Percentiles rank a stretch among this genome's conserved stretches.
Evolutionary conservation across 2,113 vertebrate genomes (phyloP).

Genomic region (Scopus umbretta): DNA sequence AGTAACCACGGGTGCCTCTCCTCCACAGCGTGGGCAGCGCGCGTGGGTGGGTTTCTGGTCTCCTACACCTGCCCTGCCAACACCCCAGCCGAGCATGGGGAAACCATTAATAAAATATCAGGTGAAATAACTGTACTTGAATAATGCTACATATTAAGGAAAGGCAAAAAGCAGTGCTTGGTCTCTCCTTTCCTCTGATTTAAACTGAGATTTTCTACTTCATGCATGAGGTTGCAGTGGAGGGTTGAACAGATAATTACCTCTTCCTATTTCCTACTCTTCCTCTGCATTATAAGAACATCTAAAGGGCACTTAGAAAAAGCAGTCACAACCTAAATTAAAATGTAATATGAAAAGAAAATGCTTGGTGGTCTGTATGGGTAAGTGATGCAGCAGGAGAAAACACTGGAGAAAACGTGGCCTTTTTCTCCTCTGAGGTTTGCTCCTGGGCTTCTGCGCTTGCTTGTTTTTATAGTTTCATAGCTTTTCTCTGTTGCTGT

Average conservation of each 20-base stretch:
- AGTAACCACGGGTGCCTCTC: background rate
- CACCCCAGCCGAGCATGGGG: background rate
- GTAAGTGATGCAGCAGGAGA: background rate
- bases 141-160: background rate
- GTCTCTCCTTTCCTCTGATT: background rate
- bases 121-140: background rate
- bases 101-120: background rate
- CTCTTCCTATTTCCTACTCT: background rate
- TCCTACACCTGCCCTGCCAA: background rate
- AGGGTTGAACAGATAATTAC: slow-evolving; percentile 19
- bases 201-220: background rate
- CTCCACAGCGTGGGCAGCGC: background rate
- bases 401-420: accelerated
- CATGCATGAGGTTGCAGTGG: background rate
- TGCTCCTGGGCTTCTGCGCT: background rate
- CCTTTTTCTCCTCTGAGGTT: background rate
- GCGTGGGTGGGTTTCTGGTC: background rate
- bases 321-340: background rate
- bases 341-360: background rate
- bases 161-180: background rate
- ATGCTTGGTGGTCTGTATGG: background rate
- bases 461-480: background rate
- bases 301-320: slow-evolving; percentile 11
- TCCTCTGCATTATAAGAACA: slow-evolving; percentile 17
- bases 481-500: background rate